phyloP scores from a whole-genome alignment of 2,888 invertebrate genomes.

The Brassicogethes aeneus region DNA sequence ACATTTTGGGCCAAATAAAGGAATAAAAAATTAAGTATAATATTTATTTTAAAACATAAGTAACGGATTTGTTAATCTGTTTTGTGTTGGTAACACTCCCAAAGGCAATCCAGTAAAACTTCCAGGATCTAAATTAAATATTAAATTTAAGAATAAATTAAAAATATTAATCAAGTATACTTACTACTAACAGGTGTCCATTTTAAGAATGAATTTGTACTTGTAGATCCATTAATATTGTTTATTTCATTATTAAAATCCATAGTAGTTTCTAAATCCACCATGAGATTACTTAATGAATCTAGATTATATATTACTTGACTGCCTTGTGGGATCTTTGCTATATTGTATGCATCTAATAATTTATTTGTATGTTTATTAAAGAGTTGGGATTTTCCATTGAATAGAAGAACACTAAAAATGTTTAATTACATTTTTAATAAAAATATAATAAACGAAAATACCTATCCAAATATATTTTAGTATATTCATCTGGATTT shows the following conservation, averaged over 20 bases:
- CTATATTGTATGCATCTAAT: background rate
- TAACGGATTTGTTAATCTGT: background rate
- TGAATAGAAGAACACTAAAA: background rate
- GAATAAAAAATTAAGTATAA: too few relatives aligned
- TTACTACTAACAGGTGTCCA: background rate
- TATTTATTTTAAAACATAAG: background rate
- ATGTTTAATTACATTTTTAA: background rate
- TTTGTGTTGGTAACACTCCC: slow-evolving; percentile 2
- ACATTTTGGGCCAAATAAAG: too few relatives aligned
- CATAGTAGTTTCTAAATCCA: too few relatives aligned
- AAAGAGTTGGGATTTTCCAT: background rate
- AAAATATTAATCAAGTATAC: background rate
- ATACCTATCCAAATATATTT: slow-evolving; percentile 21
- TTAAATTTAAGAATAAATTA: background rate
- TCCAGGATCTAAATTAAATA: background rate
- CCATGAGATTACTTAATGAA: too few relatives aligned
- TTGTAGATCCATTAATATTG: background rate
- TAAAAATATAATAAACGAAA: slow-evolving; percentile 3
- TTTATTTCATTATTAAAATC: background rate
- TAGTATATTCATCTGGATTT: slow-evolving; percentile 18
- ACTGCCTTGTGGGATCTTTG: background rate
- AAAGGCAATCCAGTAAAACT: background rate
- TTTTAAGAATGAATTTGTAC: background rate
- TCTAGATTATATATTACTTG: background rate
- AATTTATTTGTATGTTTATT: background rate